A percentile compares a stretch with the other conserved stretches of the same genome.
Evolutionary conservation across 1,140 invertebrate genomes (phyloP).

Genomic region (Antheraea mylitta): DNA sequence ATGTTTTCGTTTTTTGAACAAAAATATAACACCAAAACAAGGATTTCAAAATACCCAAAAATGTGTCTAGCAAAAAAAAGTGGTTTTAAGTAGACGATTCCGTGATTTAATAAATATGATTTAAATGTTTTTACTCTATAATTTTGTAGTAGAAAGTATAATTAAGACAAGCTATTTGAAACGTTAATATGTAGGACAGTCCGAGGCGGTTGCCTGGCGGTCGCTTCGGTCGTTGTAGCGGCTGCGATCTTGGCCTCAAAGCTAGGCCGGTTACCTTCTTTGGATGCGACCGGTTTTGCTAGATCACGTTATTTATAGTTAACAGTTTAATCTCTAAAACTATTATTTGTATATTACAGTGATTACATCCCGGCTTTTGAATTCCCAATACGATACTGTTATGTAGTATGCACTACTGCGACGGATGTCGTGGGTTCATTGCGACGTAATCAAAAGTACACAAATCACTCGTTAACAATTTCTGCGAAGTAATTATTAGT

Average conservation of each 20-base stretch:
- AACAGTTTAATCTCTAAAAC: slow-evolving; percentile 54
- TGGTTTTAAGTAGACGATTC: slow-evolving; percentile 1
- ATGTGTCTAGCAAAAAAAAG: too few species aligned
- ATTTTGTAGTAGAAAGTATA: slow-evolving; percentile 17
- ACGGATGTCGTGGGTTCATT: slow-evolving; percentile 9
- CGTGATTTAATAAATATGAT: slow-evolving; percentile 13
- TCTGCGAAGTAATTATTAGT: slow-evolving; percentile 35
- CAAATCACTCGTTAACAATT: slow-evolving; percentile 20
- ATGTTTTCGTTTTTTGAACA: too few species aligned
- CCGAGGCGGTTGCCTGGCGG: slow-evolving; percentile 17
- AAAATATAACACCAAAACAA: too few species aligned
- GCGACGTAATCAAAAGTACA: slow-evolving; percentile 11
- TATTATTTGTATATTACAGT: slow-evolving; percentile 32
- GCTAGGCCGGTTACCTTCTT: slow-evolving; percentile 71
- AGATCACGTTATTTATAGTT: slow-evolving; percentile 48
- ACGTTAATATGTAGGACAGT: slow-evolving; percentile 56
- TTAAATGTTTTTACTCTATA: slow-evolving; percentile 2
- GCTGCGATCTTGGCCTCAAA: slow-evolving; percentile 59
- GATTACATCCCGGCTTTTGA: neutral
- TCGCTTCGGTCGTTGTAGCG: slow-evolving; percentile 13
- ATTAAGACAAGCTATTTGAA: slow-evolving; percentile 32
- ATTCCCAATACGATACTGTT: neutral
- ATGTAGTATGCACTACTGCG: neutral
- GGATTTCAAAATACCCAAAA: too few species aligned
- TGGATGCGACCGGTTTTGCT: slow-evolving; percentile 67